Percentiles rank a stretch among this genome's conserved stretches.
These are phyloP conservation scores for Porites evermanni DNA, from an alignment of 92 coral and sea anemone genomes.

Conservation along the genomic window DNA sequence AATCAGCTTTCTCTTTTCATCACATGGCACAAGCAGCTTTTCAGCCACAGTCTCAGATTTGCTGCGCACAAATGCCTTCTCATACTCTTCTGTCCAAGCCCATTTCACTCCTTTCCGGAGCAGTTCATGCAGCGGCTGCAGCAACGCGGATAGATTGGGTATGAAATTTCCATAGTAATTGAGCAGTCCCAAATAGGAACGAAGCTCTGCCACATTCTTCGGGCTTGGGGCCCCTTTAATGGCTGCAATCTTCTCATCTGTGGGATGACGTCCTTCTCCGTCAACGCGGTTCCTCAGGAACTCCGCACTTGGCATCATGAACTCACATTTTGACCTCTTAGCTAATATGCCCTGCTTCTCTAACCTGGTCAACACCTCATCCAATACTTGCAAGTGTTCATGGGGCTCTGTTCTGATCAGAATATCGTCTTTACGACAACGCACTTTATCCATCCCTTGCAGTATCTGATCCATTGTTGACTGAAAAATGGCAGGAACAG, in stretches of 20 bases:
- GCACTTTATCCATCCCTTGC: not conserved
- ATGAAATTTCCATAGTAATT: too few species aligned
- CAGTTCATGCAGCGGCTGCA: too few species aligned
- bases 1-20: constrained; percentile 38
- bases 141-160: too few species aligned
- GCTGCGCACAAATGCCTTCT: constrained; percentile 41
- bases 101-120: constrained; percentile 34
- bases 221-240: too few species aligned
- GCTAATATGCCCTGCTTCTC: too few species aligned
- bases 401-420: not conserved
- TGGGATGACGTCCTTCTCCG: too few species aligned
- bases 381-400: too few species aligned
- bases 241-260: too few species aligned
- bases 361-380: too few species aligned
- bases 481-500: constrained; percentile 60
- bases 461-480: not conserved
- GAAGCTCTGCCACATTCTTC: too few species aligned
- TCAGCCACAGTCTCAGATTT: constrained; percentile 49
- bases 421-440: not conserved
- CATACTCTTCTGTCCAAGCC: constrained; percentile 51
- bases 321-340: constrained; percentile 36
- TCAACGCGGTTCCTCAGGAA: too few species aligned
- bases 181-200: too few species aligned
- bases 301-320: constrained; percentile 49
- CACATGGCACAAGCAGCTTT: constrained; percentile 51